These are phyloP conservation scores for Rhinogobius similis DNA, from an alignment of 2,113 vertebrate species.

Conservation along the genomic window DNA sequence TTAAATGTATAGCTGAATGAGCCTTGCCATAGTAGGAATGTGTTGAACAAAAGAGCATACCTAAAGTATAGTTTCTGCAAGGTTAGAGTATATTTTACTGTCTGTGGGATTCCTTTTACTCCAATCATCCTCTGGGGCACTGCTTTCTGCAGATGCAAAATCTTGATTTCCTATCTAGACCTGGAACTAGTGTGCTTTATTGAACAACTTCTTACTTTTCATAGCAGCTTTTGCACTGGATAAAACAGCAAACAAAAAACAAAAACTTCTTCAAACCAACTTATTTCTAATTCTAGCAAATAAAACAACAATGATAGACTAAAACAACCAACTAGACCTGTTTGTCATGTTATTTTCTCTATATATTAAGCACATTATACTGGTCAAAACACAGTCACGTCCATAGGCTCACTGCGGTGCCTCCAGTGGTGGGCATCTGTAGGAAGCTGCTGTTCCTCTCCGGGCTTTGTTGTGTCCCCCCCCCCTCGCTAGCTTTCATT, in stretches of 20 bases:
- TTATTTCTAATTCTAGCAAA: neutral
- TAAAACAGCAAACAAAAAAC: neutral
- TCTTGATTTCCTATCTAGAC: neutral
- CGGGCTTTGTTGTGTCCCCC: conserved; percentile 73
- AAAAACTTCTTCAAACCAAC: neutral
- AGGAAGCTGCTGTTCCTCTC: conserved; percentile 50
- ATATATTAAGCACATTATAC: conserved; percentile 20
- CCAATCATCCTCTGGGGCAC: neutral
- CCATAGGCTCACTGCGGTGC: conserved; percentile 40
- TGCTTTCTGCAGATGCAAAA: neutral
- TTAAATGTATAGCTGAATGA: neutral
- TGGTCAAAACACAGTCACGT: conserved; percentile 22
- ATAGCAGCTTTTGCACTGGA: neutral
- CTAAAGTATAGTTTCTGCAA: neutral
- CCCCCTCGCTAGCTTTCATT: conserved; percentile 71
- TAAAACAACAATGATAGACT: neutral
- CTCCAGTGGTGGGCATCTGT: conserved; percentile 40
- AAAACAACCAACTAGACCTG: neutral
- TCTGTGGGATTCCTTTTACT: neutral
- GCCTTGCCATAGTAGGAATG: neutral
- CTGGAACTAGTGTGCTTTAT: neutral
- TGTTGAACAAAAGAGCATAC: neutral
- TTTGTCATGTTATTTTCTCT: neutral
- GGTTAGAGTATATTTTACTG: neutral
- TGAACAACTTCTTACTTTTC: neutral